phyloP scores from a whole-genome alignment of 2,888 invertebrate genomes.

The Drosophila monieri region DNA sequence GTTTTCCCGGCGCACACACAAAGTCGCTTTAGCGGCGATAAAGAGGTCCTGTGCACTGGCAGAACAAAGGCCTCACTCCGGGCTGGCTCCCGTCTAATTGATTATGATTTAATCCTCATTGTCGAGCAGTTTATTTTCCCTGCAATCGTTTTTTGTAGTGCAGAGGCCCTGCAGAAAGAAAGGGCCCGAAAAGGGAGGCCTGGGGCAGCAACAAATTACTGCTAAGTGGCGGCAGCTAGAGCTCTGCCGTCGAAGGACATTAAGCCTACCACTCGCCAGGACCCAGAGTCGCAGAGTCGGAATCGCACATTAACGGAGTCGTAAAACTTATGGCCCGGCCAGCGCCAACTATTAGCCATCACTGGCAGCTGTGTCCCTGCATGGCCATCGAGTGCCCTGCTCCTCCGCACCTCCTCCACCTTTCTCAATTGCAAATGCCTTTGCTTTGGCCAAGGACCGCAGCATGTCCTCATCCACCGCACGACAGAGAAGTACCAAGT shows the following conservation, averaged over 20 bases:
- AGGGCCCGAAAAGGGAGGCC: conserved; percentile 22
- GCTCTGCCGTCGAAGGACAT: conserved; percentile 40
- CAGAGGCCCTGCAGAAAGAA: conserved; percentile 17
- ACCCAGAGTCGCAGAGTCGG: background rate
- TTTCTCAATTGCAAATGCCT: background rate
- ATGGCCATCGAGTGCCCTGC: conserved; percentile 30
- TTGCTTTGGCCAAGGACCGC: background rate
- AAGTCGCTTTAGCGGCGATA: conserved; percentile 30
- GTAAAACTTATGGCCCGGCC: conserved; percentile 52
- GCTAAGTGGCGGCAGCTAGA: conserved; percentile 20
- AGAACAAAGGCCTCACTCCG: conserved; percentile 6
- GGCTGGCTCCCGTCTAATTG: background rate
- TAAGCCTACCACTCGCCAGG: conserved; percentile 22
- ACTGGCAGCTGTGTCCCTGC: conserved; percentile 64
- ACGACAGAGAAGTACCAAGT: background rate
- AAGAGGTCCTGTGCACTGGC: conserved; percentile 25
- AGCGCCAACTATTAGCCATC: conserved; percentile 52
- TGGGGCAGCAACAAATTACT: conserved; percentile 14
- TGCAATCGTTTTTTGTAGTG: background rate
- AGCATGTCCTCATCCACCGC: background rate
- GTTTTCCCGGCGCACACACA: conserved; percentile 31
- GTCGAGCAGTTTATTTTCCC: background rate
- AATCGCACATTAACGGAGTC: conserved; percentile 41
- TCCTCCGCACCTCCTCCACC: conserved; percentile 2
- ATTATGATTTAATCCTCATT: conserved; percentile 1